Conservation (phyloP, 2,888 invertebrate genomes). For the Sminthurides aquaticus region DNA sequence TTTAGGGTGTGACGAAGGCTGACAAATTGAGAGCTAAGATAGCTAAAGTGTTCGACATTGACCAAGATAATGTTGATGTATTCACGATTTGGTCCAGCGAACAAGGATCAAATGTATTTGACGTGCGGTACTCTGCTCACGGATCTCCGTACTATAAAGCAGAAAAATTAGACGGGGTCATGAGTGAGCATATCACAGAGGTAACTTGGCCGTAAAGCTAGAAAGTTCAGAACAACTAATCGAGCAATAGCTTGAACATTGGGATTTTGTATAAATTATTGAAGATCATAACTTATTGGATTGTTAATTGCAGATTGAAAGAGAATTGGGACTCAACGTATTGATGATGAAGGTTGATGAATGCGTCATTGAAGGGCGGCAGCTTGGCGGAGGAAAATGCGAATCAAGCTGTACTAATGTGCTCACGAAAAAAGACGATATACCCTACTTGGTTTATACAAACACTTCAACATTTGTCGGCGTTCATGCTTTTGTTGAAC, state of each 20-base stretch:
- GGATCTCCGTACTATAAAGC: conserved; percentile 88
- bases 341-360: conserved; percentile 87
- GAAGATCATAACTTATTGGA: too few relatives aligned
- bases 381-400: conserved; percentile 52
- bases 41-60: conserved; percentile 66
- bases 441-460: conserved; percentile 77
- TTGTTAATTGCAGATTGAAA: conserved; percentile 57
- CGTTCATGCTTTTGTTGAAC: conserved; percentile 72
- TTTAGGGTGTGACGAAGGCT: conserved; percentile 62
- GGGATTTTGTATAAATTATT: too few relatives aligned
- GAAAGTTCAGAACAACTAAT: too few relatives aligned
- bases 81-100: conserved; percentile 74
- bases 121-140: conserved; percentile 85
- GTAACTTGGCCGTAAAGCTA: conserved; percentile 9
- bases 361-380: conserved; percentile 67
- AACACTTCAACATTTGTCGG: conserved; percentile 92
- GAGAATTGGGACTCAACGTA: conserved; percentile 63
- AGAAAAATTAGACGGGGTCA: conserved; percentile 77
- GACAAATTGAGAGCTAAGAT: conserved; percentile 60
- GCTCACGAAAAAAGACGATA: conserved; percentile 59
- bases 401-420: conserved; percentile 69
- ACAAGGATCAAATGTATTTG: conserved; percentile 52
- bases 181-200: conserved; percentile 62
- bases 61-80: conserved; percentile 77
- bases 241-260: too few relatives aligned